Base-by-base conservation (phyloP, 2,797 vertebrate genomes). In the Coracias cyanogaster region DNA sequence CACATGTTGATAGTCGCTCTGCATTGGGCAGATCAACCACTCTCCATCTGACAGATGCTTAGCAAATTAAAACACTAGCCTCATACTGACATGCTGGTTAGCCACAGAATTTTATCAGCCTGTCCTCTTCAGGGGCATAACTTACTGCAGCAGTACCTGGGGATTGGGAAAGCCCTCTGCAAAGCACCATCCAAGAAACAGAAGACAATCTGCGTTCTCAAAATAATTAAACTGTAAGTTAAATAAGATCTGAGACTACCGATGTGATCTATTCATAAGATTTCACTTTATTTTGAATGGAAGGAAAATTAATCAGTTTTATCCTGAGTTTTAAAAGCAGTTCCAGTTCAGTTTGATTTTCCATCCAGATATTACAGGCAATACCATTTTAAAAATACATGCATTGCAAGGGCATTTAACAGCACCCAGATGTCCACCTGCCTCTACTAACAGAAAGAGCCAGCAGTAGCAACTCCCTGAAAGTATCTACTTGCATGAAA, bases 341-440 rank as follows among this genome's bases (percentile, higher is more conserved):
- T 62, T 85, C 39, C 48, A 76, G 17, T 37, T 90, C 41, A 46
- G 55, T 85, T 48, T 46, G 33, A 60, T 87, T 73, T 61, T 91
- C 33, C n/a, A 92, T 22, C 24, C 69, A 73, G 29, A 11, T n/a
- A 77, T 9, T 21, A 64, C 6, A 91, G 45, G 10, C 21, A 64
- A 74, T 2, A 20, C 2, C n/a, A 39, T 71, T 86, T 70, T 51
- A 62, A 65, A 91, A 82, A 65, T 15, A n/a, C 4, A 45, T 1
- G 11, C 25, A 51, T 11, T 93, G 73, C 58, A 88, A 89, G 33
- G 65, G 26, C 69, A 81, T 57, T 78, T 92, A 73, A 58, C 46
- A 87, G 82, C 51, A 94, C 26, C 29, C 73, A 79, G 49, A 33
- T 37, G 21, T 18, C 33, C 66, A 84, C 18, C 48, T 22, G 45